Base-by-base conservation (phyloP, 2,888 invertebrate species). In the Archaeoteleia sp. region DNA sequence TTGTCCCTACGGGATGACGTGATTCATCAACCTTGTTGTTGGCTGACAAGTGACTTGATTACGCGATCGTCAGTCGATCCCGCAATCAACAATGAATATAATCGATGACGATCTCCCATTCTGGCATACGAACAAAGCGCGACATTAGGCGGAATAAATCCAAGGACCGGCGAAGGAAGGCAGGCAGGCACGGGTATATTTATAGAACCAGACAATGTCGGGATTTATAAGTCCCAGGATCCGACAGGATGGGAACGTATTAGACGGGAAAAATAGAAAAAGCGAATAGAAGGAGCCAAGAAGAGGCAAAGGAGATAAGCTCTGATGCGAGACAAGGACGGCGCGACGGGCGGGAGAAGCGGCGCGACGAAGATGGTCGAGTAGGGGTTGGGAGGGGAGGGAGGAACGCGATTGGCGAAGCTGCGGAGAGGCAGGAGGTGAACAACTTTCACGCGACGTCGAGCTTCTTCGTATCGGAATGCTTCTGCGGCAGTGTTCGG, bases 381-480 rank as follows among this genome's bases (percentile, higher is more conserved):
- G n/a, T n/a, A n/a, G n/a, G n/a, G n/a, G n/a, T n/a, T 10, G 58
- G 10, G 14, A 37, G 29, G 20, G 40, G 57, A 46, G 5, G 17
- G 32, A 39, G 34, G 46, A 53, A 48, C 54, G 54, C 62, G 63
- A 63, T 57, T 55, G 53, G 57, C 53, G 61, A 39, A 51, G 37
- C 48, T 63, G 54, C 57, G 62, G 63, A 60, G 66, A 45, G 55
- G 60, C 65, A 67, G 73, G 74, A 73, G 74, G 74, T 55, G 76
- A 77, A 73, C 71, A 78, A 80, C 78, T 79, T 79, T 80, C 79
- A 77, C 79, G 79, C 77, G 76, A 76, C 76, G 74, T 71, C 67
- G 62, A 72, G 73, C 73, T 74, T 78, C 77, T 79, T 75, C 73
- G 74, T 71, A 73, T 74, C 70, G 74, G 74, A 72, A 74, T 77